These are phyloP conservation scores for Polyodon spathula DNA, from an alignment of 2,113 vertebrate genomes.

Conservation along the genomic window DNA sequence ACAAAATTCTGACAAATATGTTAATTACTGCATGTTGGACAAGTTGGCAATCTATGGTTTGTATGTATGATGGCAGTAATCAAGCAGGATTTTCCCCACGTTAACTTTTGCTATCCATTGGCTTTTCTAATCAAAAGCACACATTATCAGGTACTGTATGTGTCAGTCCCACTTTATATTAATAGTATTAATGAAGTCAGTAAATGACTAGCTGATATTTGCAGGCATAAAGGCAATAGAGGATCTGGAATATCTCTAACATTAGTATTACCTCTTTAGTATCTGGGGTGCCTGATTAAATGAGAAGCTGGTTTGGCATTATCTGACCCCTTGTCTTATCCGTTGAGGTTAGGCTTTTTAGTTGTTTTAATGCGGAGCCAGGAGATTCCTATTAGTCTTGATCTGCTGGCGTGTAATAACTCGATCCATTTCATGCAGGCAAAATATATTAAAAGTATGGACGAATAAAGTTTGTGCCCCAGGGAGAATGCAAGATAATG, in stretches of 20 bases:
- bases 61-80: too few relatives aligned
- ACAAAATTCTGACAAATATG: too few relatives aligned
- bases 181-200: conserved; percentile 33
- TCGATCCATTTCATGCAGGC: conserved; percentile 70
- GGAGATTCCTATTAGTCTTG: conserved; percentile 64
- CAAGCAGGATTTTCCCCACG: too few relatives aligned
- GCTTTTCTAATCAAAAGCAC: conserved; percentile 28
- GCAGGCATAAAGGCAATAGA: conserved; percentile 30
- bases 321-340: conserved; percentile 22
- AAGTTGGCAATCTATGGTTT: too few relatives aligned
- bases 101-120: conserved; percentile 29
- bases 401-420: conserved; percentile 67
- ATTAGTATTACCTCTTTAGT: conserved; percentile 37
- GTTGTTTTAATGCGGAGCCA: conserved; percentile 45
- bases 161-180: conserved; percentile 38
- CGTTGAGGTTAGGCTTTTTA: conserved; percentile 18
- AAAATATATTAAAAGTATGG: conserved; percentile 81
- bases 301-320: conserved; percentile 13
- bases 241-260: conserved; percentile 27
- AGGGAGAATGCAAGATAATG: conserved; percentile 74
- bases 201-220: neutral
- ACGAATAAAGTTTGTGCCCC: conserved; percentile 71
- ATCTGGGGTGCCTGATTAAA: conserved; percentile 23
- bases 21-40: too few relatives aligned
- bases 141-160: conserved; percentile 39